phyloP scores from a whole-genome alignment of 2,888 invertebrate species.

The Stenotaenia linearis region DNA sequence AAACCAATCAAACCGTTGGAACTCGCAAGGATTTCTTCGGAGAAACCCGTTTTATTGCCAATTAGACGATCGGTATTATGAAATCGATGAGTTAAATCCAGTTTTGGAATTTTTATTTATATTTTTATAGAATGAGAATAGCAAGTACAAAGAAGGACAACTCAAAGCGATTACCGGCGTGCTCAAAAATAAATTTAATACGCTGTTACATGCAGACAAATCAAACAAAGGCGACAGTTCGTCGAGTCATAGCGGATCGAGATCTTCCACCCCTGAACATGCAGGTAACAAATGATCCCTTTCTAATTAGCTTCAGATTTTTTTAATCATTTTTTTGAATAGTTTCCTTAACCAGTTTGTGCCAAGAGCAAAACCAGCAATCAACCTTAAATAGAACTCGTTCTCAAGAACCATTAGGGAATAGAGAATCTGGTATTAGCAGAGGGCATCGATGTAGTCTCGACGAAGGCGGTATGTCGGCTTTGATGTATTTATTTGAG shows the following conservation, averaged over 20 bases:
- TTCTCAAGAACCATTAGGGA: neutral
- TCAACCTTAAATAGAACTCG: constrained; percentile 6
- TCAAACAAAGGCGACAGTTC: neutral
- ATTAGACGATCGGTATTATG: neutral
- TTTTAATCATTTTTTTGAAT: neutral
- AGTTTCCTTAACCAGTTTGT: neutral
- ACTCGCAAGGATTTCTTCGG: neutral
- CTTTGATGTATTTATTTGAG: neutral
- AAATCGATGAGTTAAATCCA: neutral
- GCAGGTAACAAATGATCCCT: neutral
- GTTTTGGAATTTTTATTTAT: neutral
- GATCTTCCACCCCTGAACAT: constrained; percentile 32
- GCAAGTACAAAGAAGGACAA: neutral
- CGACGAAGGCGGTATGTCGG: constrained; percentile 34
- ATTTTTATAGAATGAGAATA: neutral
- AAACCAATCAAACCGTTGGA: neutral
- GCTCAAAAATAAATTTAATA: constrained; percentile 8
- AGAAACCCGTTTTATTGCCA: neutral
- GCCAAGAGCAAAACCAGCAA: neutral
- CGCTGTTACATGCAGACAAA: neutral
- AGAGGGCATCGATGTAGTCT: neutral
- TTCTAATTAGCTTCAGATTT: neutral
- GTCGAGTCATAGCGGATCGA: constrained; percentile 13
- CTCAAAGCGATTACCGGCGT: neutral
- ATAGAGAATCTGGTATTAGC: neutral